Evolutionary conservation across 2,797 vertebrate genomes (phyloP), one percentile per base, ranked within the genome.

Genomic region (Gallinago nigripennis): DNA sequence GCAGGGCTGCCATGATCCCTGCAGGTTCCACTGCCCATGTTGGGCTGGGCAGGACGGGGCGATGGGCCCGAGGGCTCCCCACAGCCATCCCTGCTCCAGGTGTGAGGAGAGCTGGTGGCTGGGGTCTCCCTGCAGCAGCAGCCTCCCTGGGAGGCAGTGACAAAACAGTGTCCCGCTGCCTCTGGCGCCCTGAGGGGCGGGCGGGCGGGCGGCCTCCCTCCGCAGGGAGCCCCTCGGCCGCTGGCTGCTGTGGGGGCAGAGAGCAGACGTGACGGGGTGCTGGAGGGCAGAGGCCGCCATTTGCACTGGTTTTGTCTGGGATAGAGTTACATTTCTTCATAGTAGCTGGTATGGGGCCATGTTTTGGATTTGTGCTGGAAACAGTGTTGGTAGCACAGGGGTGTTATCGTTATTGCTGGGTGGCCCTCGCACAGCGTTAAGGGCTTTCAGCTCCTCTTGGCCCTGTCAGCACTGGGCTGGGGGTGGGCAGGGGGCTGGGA

Each of bases 251-350:
- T 5, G 15, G 23, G 1, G 1, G 14, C 31, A 33, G 39, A 14
- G 30, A 2, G 33, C 1, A 2, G 54, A 41, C 31, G 1, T 33
- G 50, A 9, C 8, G 0, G 12, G 37, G 23, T 4, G 24, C 7
- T 37, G 46, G 14, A 6, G 18, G 20, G 20, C 1, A 19, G 24
- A 17, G 56, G 33, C 43, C 2, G 13, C 30, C 23, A 13, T 21
- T 19, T 14, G 27, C 12, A 4, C 37, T 63, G 27, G 12, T 30
- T 41, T 63, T 21, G 37, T 28, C 27, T 19, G 19, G 37, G 27
- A 41, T 30, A 30, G 17, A 41, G 60, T 30, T 63, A 41, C 19
- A 30, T 63, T 41, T 21, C 28, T 63, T 30, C 37, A 21, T 13
- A 28, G 27, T 30, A 39, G 37, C 27, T 20, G 17, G 37, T 30